Conservation (phyloP, 2,888 invertebrate genomes). For the Zhuqinia jingwanae region DNA sequence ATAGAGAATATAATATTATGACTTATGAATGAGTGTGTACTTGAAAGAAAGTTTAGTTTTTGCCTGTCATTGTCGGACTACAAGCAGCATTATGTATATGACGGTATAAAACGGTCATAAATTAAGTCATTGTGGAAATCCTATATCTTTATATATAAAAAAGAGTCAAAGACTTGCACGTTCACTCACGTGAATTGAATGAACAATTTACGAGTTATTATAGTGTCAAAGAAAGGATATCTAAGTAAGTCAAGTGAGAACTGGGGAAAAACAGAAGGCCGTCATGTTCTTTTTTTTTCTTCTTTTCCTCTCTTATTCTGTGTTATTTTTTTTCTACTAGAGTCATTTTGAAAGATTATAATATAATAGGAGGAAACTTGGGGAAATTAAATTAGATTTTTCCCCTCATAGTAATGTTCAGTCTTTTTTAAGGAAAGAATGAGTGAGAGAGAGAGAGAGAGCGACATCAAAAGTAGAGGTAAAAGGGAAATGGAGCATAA, state of each 20-base stretch:
- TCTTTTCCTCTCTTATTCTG: no score
- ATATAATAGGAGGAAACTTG: slow-evolving; percentile 45
- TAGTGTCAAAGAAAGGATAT: slow-evolving; percentile 39
- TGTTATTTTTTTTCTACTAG: no score
- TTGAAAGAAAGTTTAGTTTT: no score
- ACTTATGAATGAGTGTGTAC: no score
- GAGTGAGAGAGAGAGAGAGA: no score
- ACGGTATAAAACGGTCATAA: slow-evolving; percentile 48
- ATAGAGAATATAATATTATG: no score
- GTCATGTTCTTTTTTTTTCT: not conserved
- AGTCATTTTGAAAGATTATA: slow-evolving; percentile 56
- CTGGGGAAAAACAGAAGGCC: not conserved
- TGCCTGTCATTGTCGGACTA: no score
- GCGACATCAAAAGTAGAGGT: slow-evolving; percentile 12
- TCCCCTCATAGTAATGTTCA: not conserved
- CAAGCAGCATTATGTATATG: no score
- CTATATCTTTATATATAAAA: slow-evolving; percentile 55
- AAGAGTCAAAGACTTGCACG: not conserved
- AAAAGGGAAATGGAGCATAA: slow-evolving; percentile 22
- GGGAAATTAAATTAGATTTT: slow-evolving; percentile 60
- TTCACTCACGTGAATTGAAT: slow-evolving; percentile 58
- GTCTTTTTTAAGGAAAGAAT: slow-evolving; percentile 2
- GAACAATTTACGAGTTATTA: slow-evolving; percentile 66
- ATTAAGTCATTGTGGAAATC: slow-evolving; percentile 65
- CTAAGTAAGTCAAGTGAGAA: not conserved